These are phyloP conservation scores for Amblyjoppa fuscipennis DNA, from an alignment of 2,888 invertebrate species.

Conservation along the genomic window DNA sequence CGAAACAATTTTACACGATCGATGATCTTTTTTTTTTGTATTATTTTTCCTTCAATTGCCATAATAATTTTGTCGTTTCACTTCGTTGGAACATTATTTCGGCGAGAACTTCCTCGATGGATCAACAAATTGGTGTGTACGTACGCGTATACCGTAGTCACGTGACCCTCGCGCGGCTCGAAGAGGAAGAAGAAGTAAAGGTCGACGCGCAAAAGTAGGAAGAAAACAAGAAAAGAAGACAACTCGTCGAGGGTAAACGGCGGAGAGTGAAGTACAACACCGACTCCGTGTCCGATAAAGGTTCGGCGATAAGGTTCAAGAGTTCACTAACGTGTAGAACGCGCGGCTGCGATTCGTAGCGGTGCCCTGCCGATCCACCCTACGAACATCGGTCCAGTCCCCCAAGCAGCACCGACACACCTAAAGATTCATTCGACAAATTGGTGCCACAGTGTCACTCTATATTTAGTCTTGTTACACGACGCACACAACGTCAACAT, in stretches of 20 bases:
- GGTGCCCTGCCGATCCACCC: constrained; percentile 77
- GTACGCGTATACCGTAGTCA: background rate
- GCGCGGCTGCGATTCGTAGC: constrained; percentile 74
- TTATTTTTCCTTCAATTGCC: no score
- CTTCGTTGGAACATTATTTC: no score
- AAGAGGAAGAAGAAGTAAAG: background rate
- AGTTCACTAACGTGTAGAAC: constrained; percentile 68
- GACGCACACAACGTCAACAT: constrained; percentile 14
- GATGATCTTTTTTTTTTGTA: background rate
- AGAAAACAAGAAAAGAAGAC: background rate
- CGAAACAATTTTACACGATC: background rate
- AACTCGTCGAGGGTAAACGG: background rate
- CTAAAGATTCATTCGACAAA: constrained; percentile 83
- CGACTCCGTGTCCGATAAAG: constrained; percentile 11
- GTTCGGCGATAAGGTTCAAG: constrained; percentile 38
- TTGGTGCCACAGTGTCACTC: constrained; percentile 84
- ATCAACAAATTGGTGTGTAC: background rate
- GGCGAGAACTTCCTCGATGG: background rate
- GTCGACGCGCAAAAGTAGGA: background rate
- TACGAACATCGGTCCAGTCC: constrained; percentile 77
- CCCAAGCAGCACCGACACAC: constrained; percentile 78
- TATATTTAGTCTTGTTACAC: constrained; percentile 79
- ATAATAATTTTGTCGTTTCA: no score
- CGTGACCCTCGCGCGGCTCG: background rate
- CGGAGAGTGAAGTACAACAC: background rate